Conservation (phyloP, 2,113 vertebrate species). For the Oncorhynchus mykiss region DNA sequence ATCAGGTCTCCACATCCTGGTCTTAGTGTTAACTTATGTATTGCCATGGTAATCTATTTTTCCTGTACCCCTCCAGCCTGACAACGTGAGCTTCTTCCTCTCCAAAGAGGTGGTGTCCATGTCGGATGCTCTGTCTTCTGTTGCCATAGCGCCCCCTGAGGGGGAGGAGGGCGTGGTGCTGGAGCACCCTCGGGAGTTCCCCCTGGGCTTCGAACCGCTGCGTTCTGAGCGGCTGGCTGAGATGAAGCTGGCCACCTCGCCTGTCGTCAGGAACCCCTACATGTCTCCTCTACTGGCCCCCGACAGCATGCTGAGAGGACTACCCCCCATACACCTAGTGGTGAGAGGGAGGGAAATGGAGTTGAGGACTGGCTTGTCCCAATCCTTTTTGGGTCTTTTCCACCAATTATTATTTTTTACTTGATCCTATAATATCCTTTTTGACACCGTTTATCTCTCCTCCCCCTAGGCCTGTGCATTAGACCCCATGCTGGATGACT, state of each 20-base stretch:
- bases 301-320: conserved; percentile 75
- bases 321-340: conserved; percentile 67
- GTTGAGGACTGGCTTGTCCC: not conserved
- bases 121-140: conserved; percentile 34
- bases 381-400: conserved; percentile 37
- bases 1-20: not conserved
- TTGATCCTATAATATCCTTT: not conserved
- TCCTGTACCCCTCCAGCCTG: conserved; percentile 51
- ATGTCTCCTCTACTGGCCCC: conserved; percentile 81
- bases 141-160: conserved; percentile 49
- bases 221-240: conserved; percentile 71
- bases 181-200: conserved; percentile 67
- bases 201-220: conserved; percentile 81
- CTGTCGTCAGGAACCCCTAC: conserved; percentile 83
- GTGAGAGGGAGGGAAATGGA: not conserved
- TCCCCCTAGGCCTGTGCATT: conserved; percentile 81
- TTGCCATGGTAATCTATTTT: not conserved
- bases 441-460: not conserved
- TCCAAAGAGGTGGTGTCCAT: conserved; percentile 58
- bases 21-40: not conserved
- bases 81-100: conserved; percentile 71
- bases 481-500: conserved; percentile 92
- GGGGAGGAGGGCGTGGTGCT: conserved; percentile 35
- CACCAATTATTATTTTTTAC: conserved; percentile 38
- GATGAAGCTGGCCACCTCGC: conserved; percentile 73